phyloP scores from a whole-genome alignment of 2,888 invertebrate species.

The Aromia moschata region DNA sequence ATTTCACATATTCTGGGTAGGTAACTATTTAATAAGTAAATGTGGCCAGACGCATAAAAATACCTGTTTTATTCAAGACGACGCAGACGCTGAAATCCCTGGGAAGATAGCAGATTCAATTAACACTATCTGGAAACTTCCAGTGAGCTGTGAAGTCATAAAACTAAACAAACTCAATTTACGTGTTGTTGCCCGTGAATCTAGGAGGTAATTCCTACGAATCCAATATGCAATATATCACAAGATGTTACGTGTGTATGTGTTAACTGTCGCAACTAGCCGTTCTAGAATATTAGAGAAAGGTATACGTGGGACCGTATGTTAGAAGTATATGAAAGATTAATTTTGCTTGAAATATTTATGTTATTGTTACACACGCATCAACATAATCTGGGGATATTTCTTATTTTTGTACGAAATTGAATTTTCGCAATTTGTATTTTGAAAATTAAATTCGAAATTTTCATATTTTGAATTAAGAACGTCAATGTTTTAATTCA shows the following conservation, averaged over 20 bases:
- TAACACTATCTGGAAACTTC: constrained; percentile 24
- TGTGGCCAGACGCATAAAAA: no score
- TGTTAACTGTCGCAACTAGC: constrained; percentile 3
- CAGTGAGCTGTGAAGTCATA: constrained; percentile 24
- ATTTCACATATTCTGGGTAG: no score
- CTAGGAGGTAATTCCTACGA: constrained; percentile 23
- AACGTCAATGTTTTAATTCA: no score
- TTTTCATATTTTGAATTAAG: no score
- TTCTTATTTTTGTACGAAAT: no score
- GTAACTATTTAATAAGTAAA: no score
- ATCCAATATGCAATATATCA: constrained; percentile 40
- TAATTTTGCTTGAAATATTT: no score
- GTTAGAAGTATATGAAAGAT: background rate
- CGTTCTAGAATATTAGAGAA: constrained; percentile 4
- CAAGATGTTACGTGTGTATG: constrained; percentile 6
- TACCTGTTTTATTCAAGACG: background rate
- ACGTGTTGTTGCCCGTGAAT: constrained; percentile 20
- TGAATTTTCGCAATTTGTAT: no score
- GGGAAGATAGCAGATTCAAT: constrained; percentile 17
- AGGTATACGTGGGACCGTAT: background rate
- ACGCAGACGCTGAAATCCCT: background rate
- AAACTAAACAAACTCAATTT: constrained; percentile 26
- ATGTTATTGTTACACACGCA: no score
- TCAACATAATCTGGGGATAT: no score
- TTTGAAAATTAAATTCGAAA: no score